A percentile compares a stretch with the other conserved stretches of the same genome.
phyloP scores from a whole-genome alignment of 2,888 invertebrate species.

The Nephrotoma flavescens region DNA sequence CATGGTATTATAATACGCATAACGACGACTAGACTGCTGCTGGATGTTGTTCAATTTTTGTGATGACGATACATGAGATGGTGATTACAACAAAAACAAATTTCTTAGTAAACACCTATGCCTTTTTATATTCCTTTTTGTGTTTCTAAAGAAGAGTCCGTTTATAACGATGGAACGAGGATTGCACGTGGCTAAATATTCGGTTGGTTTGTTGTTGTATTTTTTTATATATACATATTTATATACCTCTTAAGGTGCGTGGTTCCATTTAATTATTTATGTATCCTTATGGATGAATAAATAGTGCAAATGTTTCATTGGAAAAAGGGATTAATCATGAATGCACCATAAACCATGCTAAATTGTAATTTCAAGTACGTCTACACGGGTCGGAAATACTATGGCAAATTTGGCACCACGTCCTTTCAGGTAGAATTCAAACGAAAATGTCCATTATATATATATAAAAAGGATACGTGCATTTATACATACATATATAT shows the following conservation, averaged over 20 bases:
- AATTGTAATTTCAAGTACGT: not conserved
- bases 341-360: not conserved
- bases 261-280: not conserved
- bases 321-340: not conserved
- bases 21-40: not conserved
- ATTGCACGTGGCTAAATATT: constrained; percentile 4
- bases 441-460: not conserved
- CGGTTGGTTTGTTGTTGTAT: not conserved
- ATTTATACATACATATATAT: not conserved
- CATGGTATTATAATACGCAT: not conserved
- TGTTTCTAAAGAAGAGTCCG: not conserved
- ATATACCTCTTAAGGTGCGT: not conserved
- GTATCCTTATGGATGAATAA: not conserved
- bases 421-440: not conserved
- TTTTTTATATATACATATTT: not conserved
- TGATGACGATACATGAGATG: not conserved
- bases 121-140: not conserved
- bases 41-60: not conserved
- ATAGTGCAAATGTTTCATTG: not conserved
- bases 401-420: not conserved
- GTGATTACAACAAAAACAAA: not conserved
- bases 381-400: not conserved
- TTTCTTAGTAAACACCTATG: not conserved
- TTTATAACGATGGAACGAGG: constrained; percentile 1
- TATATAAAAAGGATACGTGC: not conserved